These are phyloP conservation scores for Melinaea menophilus DNA, from an alignment of 2,888 invertebrate species.

Conservation along the genomic window DNA sequence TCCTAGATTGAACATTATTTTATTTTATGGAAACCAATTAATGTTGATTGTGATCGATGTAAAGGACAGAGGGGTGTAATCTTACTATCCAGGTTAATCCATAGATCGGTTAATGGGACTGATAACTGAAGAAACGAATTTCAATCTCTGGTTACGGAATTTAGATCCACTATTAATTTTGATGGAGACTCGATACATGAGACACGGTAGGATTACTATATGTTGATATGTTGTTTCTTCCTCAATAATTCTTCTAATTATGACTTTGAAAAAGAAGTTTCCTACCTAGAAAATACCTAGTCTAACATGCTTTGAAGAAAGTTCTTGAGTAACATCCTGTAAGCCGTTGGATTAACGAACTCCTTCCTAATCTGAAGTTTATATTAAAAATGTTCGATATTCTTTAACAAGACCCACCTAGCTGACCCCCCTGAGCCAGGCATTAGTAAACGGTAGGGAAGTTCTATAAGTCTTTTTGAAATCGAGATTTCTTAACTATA, in stretches of 20 bases:
- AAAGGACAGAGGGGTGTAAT: no score
- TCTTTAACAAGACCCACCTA: conserved; percentile 13
- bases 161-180: no score
- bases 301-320: conserved; percentile 21
- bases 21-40: no score
- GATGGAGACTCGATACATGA: no score
- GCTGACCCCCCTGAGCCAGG: conserved; percentile 10
- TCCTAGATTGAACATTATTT: no score
- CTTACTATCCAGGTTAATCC: no score
- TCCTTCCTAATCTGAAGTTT: conserved; percentile 34
- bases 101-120: no score
- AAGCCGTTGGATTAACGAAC: conserved; percentile 32
- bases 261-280: conserved; percentile 20
- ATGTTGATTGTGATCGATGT: no score
- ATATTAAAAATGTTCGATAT: conserved; percentile 44
- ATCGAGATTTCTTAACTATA: no score
- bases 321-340: conserved; percentile 26
- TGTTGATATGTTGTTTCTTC: conserved; percentile 11
- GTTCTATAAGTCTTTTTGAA: background rate
- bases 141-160: no score
- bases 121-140: no score
- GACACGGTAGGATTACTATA: no score
- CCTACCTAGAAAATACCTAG: conserved; percentile 16
- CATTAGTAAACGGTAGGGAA: conserved; percentile 8
- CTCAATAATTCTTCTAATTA: conserved; percentile 25